A percentile compares a stretch with the other conserved stretches of the same genome.
Conservation (phyloP, 2,113 vertebrate genomes). For the Leptosomus discolor region DNA sequence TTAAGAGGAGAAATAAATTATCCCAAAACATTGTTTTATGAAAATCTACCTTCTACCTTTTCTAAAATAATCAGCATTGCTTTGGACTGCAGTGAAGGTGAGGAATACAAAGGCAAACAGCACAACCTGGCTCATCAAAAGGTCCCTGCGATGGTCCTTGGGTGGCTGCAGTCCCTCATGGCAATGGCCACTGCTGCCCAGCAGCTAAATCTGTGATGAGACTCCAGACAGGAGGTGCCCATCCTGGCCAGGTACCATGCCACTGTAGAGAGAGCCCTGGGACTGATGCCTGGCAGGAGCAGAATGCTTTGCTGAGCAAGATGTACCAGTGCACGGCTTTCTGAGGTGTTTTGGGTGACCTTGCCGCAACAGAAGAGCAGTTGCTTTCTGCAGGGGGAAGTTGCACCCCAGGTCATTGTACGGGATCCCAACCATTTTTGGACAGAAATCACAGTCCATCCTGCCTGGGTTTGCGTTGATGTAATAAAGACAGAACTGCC, state of each 20-base stretch:
- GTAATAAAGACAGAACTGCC: neutral
- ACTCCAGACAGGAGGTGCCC: neutral
- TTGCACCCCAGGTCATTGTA: neutral
- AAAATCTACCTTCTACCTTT: neutral
- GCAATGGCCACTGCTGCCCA: neutral
- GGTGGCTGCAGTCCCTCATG: neutral
- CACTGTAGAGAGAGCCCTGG: neutral
- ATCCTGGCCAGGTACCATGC: neutral
- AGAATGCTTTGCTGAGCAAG: neutral
- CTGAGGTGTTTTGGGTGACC: neutral
- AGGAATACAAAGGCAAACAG: neutral
- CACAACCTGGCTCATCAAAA: neutral
- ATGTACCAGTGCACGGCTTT: neutral
- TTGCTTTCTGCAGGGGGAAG: neutral
- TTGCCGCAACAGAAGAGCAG: neutral
- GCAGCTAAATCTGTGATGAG: neutral
- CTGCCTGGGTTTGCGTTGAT: neutral
- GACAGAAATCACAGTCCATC: neutral
- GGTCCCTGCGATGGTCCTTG: neutral
- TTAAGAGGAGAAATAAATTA: neutral
- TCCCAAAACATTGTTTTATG: neutral
- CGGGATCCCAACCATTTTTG: neutral
- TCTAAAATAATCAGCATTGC: neutral
- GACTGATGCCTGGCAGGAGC: neutral
- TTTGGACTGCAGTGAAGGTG: neutral